phyloP scores from a whole-genome alignment of 1,140 invertebrate species.

The Drosophila nebulosa region DNA sequence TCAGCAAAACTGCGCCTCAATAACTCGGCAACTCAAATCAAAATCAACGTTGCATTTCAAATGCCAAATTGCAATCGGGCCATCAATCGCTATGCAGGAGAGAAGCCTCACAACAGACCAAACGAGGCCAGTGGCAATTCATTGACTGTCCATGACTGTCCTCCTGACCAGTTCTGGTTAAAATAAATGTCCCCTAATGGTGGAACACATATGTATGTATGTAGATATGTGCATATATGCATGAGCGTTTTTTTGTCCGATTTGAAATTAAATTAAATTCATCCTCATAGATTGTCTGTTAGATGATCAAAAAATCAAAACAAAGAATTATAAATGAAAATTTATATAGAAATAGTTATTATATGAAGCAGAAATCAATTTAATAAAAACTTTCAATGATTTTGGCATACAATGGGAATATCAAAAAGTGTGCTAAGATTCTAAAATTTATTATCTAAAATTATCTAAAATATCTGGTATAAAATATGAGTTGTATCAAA shows the following conservation, averaged over 20 bases:
- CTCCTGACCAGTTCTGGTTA: conserved; percentile 45
- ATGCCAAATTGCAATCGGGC: conserved; percentile 61
- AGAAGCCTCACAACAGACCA: not conserved
- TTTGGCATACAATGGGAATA: not conserved
- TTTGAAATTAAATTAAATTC: conserved; percentile 71
- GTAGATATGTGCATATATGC: no score
- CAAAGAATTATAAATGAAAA: not conserved
- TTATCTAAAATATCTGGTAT: no score
- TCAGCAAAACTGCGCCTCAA: conserved; percentile 54
- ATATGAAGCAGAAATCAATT: not conserved
- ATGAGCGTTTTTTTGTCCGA: conserved; percentile 40
- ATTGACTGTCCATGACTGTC: not conserved
- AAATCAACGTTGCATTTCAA: conserved; percentile 75
- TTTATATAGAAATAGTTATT: not conserved
- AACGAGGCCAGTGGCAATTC: not conserved
- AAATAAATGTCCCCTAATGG: conserved; percentile 62
- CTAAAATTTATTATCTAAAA: no score
- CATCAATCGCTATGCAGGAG: conserved; percentile 40
- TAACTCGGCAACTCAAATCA: conserved; percentile 71
- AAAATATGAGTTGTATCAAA: no score
- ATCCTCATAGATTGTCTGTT: conserved; percentile 45
- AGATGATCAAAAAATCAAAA: conserved; percentile 12
- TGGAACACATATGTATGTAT: conserved; percentile 29
- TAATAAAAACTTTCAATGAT: not conserved
- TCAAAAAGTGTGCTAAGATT: no score